Percentiles rank a stretch among this genome's conserved stretches.
Evolutionary conservation across 2,888 invertebrate genomes (phyloP).

Genomic region (Microplitis deprimator): DNA sequence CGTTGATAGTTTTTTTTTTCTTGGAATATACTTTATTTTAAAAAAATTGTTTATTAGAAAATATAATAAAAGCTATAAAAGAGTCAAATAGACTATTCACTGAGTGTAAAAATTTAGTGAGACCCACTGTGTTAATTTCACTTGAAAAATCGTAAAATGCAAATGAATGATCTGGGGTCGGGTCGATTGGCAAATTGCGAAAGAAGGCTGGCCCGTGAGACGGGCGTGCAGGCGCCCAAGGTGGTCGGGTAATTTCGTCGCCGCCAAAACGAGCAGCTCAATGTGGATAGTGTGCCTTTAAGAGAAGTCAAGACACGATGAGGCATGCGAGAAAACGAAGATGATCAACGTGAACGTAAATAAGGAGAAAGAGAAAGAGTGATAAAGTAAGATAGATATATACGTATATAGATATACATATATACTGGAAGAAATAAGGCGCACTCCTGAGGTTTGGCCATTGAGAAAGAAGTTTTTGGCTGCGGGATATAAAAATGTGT

Average conservation of each 20-base stretch:
- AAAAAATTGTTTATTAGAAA: neutral
- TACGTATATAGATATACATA: conserved; percentile 27
- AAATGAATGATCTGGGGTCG: conserved; percentile 62
- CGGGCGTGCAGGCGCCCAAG: conserved; percentile 67
- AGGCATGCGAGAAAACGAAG: conserved; percentile 23
- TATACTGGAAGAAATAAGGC: conserved; percentile 22
- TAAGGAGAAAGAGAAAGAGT: conserved; percentile 26
- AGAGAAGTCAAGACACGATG: conserved; percentile 45
- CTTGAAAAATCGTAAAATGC: conserved; percentile 69
- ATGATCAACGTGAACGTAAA: conserved; percentile 28
- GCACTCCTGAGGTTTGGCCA: conserved; percentile 51
- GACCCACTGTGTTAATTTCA: conserved; percentile 62
- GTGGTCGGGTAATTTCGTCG: conserved; percentile 71
- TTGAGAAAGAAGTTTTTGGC: conserved; percentile 67
- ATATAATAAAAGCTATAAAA: neutral
- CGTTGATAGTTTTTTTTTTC: neutral
- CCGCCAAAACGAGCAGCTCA: conserved; percentile 58
- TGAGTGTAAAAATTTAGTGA: conserved; percentile 10
- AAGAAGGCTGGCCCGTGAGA: conserved; percentile 58
- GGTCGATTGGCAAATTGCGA: conserved; percentile 69
- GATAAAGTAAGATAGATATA: conserved; percentile 37
- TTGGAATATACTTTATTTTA: neutral
- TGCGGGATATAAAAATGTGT: conserved; percentile 71
- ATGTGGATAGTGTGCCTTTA: conserved; percentile 21
- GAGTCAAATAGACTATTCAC: neutral